Percentiles rank a stretch among this genome's conserved stretches.
These are phyloP conservation scores for Tenthredo livida DNA, from an alignment of 2,888 invertebrate genomes.

Conservation along the genomic window DNA sequence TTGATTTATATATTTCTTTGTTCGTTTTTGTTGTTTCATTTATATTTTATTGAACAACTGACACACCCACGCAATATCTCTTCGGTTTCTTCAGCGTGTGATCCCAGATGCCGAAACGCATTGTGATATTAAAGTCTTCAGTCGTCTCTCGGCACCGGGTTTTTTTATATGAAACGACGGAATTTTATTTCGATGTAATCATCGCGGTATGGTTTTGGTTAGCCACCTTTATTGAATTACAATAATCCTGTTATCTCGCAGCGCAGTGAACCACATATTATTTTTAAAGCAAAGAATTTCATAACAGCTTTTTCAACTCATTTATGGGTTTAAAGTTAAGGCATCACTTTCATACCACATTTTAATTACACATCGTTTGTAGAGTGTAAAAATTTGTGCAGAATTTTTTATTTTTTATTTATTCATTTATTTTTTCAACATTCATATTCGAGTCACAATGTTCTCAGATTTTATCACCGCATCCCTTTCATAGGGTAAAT, in stretches of 20 bases:
- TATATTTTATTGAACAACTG: not conserved
- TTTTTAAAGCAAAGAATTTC: not conserved
- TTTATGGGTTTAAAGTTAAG: not conserved
- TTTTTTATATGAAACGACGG: not conserved
- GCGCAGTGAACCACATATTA: not conserved
- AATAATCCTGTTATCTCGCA: not conserved
- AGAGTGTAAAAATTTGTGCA: not conserved
- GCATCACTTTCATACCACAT: not conserved
- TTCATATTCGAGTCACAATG: not conserved
- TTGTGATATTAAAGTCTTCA: not conserved
- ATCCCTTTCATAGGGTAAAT: too few relatives aligned
- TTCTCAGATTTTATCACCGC: too few relatives aligned
- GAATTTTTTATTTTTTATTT: not conserved
- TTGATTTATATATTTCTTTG: too few relatives aligned
- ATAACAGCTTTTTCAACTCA: not conserved
- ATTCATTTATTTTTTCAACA: not conserved
- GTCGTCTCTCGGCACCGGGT: not conserved
- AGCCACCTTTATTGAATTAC: slow-evolving; percentile 2
- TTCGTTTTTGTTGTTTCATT: not conserved
- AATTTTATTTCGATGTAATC: slow-evolving; percentile 23
- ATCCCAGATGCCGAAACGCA: not conserved
- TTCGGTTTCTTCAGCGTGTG: not conserved
- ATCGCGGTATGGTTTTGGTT: slow-evolving; percentile 13
- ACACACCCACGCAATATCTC: slow-evolving; percentile 2
- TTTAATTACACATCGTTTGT: not conserved